Evolutionary conservation across 2,888 invertebrate genomes (phyloP).

Genomic region (Onthophagus sagittarius): DNA sequence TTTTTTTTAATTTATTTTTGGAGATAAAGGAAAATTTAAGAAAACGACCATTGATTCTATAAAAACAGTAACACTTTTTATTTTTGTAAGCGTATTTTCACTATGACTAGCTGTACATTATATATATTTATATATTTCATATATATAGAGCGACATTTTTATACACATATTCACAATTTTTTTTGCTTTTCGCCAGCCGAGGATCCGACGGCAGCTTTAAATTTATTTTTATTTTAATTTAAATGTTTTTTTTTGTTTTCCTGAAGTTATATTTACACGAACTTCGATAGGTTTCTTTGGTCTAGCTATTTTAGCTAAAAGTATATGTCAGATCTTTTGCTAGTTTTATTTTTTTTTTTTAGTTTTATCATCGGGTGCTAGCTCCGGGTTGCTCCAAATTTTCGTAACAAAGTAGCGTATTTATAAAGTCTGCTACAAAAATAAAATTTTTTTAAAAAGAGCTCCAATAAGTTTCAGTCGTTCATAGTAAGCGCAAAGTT

Average conservation of each 20-base stretch:
- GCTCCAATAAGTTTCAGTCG: slow-evolving; percentile 32
- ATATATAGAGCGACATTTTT: slow-evolving; percentile 42
- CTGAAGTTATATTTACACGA: slow-evolving; percentile 39
- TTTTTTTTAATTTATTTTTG: neutral
- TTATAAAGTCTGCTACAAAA: slow-evolving; percentile 34
- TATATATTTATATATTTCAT: slow-evolving; percentile 43
- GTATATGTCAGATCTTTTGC: slow-evolving; percentile 30
- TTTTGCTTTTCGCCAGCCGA: slow-evolving; percentile 32
- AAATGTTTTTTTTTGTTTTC: slow-evolving; percentile 29
- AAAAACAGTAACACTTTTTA: slow-evolving; percentile 52
- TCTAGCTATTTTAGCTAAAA: slow-evolving; percentile 40
- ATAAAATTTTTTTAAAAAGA: slow-evolving; percentile 36
- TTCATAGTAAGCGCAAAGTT: neutral
- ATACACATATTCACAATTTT: slow-evolving; percentile 49
- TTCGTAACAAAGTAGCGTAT: slow-evolving; percentile 19
- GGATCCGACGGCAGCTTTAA: slow-evolving; percentile 19
- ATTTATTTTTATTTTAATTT: slow-evolving; percentile 1
- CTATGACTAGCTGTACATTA: slow-evolving; percentile 52
- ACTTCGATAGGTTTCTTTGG: slow-evolving; percentile 48
- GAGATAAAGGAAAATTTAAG: slow-evolving; percentile 30
- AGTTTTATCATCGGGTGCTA: slow-evolving; percentile 8
- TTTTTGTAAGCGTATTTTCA: slow-evolving; percentile 49
- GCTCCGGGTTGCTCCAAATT: slow-evolving; percentile 15
- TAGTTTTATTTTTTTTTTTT: neutral
- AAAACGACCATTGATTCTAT: slow-evolving; percentile 49